Evolutionary conservation across 37 sponge, comb jelly and placozoan genomes (phyloP), one percentile per base, ranked within the genome.

Genomic region (Agelas oroides): DNA sequence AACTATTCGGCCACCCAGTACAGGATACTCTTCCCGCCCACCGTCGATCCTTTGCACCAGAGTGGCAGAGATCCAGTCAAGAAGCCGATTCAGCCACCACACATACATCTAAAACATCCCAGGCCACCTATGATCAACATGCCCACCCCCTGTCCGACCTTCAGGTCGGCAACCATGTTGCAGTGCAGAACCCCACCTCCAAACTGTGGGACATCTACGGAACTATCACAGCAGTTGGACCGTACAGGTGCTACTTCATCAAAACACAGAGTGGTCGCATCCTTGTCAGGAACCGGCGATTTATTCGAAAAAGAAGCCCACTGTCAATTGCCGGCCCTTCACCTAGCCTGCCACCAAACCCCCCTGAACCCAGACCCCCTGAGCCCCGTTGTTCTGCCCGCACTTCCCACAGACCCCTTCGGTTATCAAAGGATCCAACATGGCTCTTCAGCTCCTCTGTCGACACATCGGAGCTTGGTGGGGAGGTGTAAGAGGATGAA

Each of bases 1-100:
- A 74, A 54, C 75, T 74, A 17, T 25, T 55, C 14, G 75, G 75
- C 16, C 75, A 74, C n/a, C 75, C 75, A 15, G 59, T 74, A 74
- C 75, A 74, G 53, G 75, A 74, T 24, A 46, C n/a, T 16, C 71
- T 70, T 6, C 79, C 40, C 36, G 41, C 79, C 24, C 59, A 53
- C 30, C 24, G 75, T 14, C 14, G 59, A 75, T 46, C 75, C 13
- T 38, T 41, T 31, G 30, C 46, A 21, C 40, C 53, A 46, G 23
- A 75, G 16, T 55, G 59, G 59, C 75, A 75, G 30, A 8, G 8
- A 53, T n/a, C 58, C 14, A 40, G 13, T 17, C 24, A 65, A 65
- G 46, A 53, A 14, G 31, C 59, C 72, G 72, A 71, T 35, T 8
- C 28, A 34, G 24, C 37, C 16, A 34, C 72, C 37, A 38, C 34